Evolutionary conservation across 2,113 vertebrate genomes (phyloP), one percentile per base, ranked within the genome.

Genomic region (Halichoerus grypus): DNA sequence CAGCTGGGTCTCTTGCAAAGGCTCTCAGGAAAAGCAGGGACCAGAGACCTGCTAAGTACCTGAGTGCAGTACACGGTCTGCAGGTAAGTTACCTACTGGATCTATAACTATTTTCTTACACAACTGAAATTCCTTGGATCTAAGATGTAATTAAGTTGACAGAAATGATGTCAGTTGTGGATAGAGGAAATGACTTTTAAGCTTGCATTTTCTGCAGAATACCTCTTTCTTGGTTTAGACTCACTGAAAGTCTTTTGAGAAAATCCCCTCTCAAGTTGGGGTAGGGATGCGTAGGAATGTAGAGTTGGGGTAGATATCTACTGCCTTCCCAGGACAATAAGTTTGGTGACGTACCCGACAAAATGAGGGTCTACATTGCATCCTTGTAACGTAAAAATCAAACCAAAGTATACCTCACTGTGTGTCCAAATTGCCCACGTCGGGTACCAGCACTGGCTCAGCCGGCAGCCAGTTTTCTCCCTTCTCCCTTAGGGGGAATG

Each of bases 61-160:
- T 65, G 15, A 76, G 77, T 24, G 82, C 22, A 49, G 46, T 33
- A 36, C 14, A 5, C 51, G 61, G 49, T 53, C 61, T 84, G 51
- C 84, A 74, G 80, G 46, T 94, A 81, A 88, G 26, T 88, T 81
- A 51, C n/a, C 4, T 5, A 76, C 22, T 53, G 28, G 15, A 19
- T 94, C 16, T 57, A 16, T 33, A 55, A 71, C 12, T 28, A 31
- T 74, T 95, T 97, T 69, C 46, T 95, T 95, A 93, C 4, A 28
- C 3, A 21, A 26, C 26, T 24, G 10, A 91, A 95, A 72, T 81
- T 72, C 1, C 91, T 57, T 95, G 80, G 33, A 81, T 46, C 16
- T 88, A 19, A 92, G 96, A 97, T 96, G 91, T 65, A 24, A 94
- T 91, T 97, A 90, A 94, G 4, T 76, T 90, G n/a, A 55, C 33